Base-by-base conservation (phyloP, 2,797 vertebrate genomes). In the Ceryle rudis region DNA sequence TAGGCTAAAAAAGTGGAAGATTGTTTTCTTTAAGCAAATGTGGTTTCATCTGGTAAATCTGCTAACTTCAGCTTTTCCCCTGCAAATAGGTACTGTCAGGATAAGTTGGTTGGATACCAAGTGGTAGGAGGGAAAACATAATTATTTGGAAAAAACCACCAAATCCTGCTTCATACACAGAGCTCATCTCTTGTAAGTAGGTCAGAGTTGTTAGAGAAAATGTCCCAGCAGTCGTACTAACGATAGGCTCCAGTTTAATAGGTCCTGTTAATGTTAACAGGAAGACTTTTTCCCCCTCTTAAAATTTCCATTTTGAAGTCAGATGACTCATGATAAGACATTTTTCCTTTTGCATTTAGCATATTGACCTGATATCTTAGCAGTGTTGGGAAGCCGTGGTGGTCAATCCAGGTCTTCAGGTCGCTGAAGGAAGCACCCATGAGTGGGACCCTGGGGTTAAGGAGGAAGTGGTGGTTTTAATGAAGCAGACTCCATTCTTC, bases 401-500 rank as follows among this genome's bases (percentile, higher is more conserved):
- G 46, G 77, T 55, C 80, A 55, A 41, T 70, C 62, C 93, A 31
- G 51, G 23, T 88, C 41, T 61, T 65, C 25, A 0, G 1, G 29
- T 52, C 42, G 65, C 70, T 10, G 10, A 80, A 61, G 73, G 71
- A 89, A 86, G 54, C 42, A 2, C n/a, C 52, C 81, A 26, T 49
- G 55, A 69, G 35, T 0, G 3, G 25, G 69, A 60, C 61, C 19
- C n/a, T 51, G 89, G 93, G 78, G 84, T 95, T 92, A 87, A 86
- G 81, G 71, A 95, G 93, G 91, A 95, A 94, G 78, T 7, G 1
- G 86, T 69, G 74, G 67, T 70, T 89, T 97, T 95, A 95, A 92
- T 83, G 87, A 87, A 89, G 87, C 66, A 66, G 86, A 65, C 26
- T 86, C 65, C 77, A 52, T 93, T 93, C 89, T 95, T 93, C 2